Base-by-base conservation (phyloP, 2,113 vertebrate species). In the Shinisaurus crocodilurus region DNA sequence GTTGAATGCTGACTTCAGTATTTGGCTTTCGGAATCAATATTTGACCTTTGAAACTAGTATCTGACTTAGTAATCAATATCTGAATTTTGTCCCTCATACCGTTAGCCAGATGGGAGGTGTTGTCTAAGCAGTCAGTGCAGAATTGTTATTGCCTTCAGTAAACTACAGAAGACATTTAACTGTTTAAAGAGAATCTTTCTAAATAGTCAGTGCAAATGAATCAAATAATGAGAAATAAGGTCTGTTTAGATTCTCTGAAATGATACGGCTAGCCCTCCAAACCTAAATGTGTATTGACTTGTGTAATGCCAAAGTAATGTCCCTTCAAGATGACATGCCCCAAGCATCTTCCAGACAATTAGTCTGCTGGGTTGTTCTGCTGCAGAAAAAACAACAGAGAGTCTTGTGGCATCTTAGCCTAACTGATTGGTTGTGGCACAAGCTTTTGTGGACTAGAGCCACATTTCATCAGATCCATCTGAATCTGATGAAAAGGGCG, bases 81-180 rank as follows among this genome's bases (percentile, higher is more conserved):
- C n/a, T 80, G 50, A 90, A 90, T 90, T 85, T 90, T 90, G 82
- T 79, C 50, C 89, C 74, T 90, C 82, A 90, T 79, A 40, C 89
- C 60, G 85, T 85, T 79, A 90, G 82, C 60, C 74, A 76, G 75
- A 84, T 85, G 72, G n/a, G 74, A 90, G 48, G 48, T 85, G 48
- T 90, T 80, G 74, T 85, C 89, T 79, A 85, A 69, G 82, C 88
- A 77, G 15, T 85, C 57, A 50, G 57, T 79, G 75, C 63, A 69
- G 79, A 85, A 90, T 90, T 90, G 82, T 85, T 85, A 85, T 90
- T 85, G 89, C 74, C 74, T 85, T 67, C 82, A 57, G 45, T 79
- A 63, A 90, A 90, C 45, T 77, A 77, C 83, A 85, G 27, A 90
- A 90, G 45, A 90, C 75, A 57, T 79, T 85, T 83, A 82, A 83